Evolutionary conservation across 1,140 invertebrate species (phyloP).

Genomic region (Rhizoglyphus robini): DNA sequence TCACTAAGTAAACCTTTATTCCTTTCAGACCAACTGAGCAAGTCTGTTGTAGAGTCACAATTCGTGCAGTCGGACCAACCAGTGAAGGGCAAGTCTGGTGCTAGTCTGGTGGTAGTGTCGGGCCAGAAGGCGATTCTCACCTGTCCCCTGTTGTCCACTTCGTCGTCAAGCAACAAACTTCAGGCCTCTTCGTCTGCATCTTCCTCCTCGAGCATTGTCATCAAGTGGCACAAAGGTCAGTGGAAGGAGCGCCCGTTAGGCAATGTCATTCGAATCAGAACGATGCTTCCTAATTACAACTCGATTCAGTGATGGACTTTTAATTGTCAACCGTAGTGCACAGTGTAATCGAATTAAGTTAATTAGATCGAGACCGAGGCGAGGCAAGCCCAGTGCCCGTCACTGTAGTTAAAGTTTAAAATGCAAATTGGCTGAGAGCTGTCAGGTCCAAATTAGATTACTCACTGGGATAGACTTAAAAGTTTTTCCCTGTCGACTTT

Average conservation of each 20-base stretch:
- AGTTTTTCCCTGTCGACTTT: background rate
- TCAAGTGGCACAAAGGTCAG: conserved; percentile 11
- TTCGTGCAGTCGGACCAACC: conserved; percentile 2
- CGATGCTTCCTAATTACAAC: too few relatives aligned
- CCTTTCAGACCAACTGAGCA: too few relatives aligned
- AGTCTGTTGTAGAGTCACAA: too few relatives aligned
- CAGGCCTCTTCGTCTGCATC: background rate
- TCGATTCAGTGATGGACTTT: too few relatives aligned
- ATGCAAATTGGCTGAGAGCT: conserved; percentile 1
- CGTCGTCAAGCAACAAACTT: background rate
- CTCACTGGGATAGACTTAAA: background rate
- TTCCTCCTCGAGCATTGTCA: background rate
- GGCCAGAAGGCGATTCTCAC: background rate
- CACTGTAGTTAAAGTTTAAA: too few relatives aligned
- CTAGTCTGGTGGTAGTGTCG: background rate
- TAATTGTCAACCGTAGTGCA: too few relatives aligned
- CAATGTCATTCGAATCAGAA: background rate
- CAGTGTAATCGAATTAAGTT: too few relatives aligned
- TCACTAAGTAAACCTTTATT: too few relatives aligned
- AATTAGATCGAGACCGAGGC: too few relatives aligned
- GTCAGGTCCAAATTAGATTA: conserved; percentile 1
- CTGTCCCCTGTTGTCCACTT: background rate
- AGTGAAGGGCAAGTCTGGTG: background rate
- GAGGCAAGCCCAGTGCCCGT: too few relatives aligned
- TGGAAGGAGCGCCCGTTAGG: too few relatives aligned